Conservation (phyloP, 1,140 invertebrate species). For the Frieseomelitta varia region DNA sequence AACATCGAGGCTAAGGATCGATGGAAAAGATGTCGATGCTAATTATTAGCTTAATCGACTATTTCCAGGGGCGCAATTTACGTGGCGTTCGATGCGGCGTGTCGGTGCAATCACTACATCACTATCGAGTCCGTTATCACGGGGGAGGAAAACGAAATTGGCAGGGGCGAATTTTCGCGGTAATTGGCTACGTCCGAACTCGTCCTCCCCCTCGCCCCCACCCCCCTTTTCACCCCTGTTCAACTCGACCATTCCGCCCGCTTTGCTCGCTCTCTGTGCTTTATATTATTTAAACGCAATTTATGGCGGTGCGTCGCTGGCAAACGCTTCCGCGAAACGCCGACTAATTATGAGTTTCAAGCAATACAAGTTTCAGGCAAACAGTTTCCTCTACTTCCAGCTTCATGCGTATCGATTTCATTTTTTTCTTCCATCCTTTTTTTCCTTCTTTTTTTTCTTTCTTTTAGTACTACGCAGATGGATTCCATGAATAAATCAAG, state of each 20-base stretch:
- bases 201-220: background rate
- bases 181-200: conserved; percentile 21
- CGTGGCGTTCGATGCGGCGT: background rate
- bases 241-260: background rate
- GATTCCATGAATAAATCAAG: background rate
- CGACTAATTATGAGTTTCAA: background rate
- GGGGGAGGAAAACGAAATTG: conserved; percentile 21
- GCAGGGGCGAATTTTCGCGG: conserved; percentile 23
- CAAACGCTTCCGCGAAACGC: background rate
- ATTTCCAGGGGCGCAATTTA: conserved; percentile 2
- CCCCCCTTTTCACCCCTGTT: background rate
- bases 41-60: background rate
- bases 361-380: background rate
- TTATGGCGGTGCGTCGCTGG: background rate
- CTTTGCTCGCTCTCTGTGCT: background rate
- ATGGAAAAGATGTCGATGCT: background rate
- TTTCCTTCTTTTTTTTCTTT: background rate
- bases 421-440: background rate
- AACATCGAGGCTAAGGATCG: too few relatives aligned
- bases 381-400: too few relatives aligned
- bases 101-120: background rate
- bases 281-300: conserved; percentile 36
- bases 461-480: background rate
- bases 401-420: background rate
- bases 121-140: conserved; percentile 10